These are phyloP conservation scores for Dipodomys ordii DNA, from an alignment of 2,113 vertebrate species.

Conservation along the genomic window DNA sequence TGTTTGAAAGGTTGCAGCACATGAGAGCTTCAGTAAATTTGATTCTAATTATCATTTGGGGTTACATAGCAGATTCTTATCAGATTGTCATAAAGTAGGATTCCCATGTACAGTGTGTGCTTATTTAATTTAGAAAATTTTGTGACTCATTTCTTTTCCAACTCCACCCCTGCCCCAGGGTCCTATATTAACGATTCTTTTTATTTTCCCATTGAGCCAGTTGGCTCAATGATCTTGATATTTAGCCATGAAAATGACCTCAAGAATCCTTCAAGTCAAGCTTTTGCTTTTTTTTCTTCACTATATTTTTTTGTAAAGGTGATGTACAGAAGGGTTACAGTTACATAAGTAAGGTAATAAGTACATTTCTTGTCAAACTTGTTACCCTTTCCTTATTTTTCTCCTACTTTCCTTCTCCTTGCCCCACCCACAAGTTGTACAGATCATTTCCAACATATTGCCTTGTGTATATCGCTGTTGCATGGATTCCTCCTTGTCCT, in stretches of 20 bases:
- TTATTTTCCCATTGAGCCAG: not conserved
- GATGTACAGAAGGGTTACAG: too few relatives aligned
- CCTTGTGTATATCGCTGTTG: too few relatives aligned
- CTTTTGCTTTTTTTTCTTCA: not conserved
- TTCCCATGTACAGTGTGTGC: not conserved
- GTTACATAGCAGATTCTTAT: slow-evolving; percentile 35
- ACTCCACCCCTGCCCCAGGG: not conserved
- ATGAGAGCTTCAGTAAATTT: not conserved
- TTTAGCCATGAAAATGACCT: slow-evolving; percentile 43
- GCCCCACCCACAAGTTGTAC: too few relatives aligned
- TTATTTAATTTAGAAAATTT: slow-evolving; percentile 47
- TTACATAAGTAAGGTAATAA: too few relatives aligned
- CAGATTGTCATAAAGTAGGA: slow-evolving; percentile 33
- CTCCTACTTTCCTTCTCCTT: too few relatives aligned
- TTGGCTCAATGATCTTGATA: slow-evolving; percentile 41
- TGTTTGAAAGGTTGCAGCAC: not conserved
- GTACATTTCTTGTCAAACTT: too few relatives aligned
- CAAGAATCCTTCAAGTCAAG: slow-evolving; percentile 7
- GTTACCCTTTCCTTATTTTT: too few relatives aligned
- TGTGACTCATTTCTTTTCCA: slow-evolving; percentile 1
- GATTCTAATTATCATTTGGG: slow-evolving; percentile 25
- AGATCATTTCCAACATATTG: too few relatives aligned
- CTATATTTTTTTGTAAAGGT: too few relatives aligned
- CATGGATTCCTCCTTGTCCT: too few relatives aligned
- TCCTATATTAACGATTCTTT: slow-evolving; percentile 19